Percentiles rank a stretch among this genome's conserved stretches.
Conservation (phyloP, 2,113 vertebrate species). For the Saguinus midas region DNA sequence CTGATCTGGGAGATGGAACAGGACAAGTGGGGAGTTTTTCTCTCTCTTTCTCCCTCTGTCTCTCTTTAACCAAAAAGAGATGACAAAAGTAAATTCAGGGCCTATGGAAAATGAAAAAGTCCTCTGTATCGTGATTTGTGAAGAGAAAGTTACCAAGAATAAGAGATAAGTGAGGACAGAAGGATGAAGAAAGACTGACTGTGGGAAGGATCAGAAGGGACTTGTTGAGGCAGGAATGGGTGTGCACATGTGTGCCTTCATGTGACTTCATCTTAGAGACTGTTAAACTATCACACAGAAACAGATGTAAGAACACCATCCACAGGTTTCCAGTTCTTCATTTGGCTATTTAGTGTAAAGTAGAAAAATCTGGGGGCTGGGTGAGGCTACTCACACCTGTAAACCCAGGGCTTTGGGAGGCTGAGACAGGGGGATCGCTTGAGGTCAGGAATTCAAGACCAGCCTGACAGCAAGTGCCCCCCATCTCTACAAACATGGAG, state of each 20-base stretch:
- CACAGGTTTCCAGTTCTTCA: background rate
- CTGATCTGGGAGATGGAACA: background rate
- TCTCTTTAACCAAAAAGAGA: background rate
- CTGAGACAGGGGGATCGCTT: too few species aligned
- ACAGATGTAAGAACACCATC: background rate
- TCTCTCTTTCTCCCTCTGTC: background rate
- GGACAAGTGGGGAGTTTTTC: background rate
- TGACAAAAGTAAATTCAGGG: background rate
- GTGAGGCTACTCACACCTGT: too few species aligned
- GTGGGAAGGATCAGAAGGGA: too few species aligned
- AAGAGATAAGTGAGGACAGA: background rate
- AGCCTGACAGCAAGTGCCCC: too few species aligned
- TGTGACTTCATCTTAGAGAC: rapidly evolving
- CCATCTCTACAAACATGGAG: too few species aligned
- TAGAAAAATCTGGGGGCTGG: background rate
- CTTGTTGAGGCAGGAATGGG: background rate
- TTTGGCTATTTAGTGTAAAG: background rate
- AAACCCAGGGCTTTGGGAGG: too few species aligned
- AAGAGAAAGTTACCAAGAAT: background rate
- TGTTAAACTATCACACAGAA: background rate
- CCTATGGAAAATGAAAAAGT: background rate
- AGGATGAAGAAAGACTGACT: background rate
- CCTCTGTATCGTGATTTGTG: background rate
- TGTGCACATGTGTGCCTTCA: rapidly evolving
- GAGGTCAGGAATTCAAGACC: too few species aligned